phyloP scores from a whole-genome alignment of 2,888 invertebrate species.

The Calameuta filiformis region DNA sequence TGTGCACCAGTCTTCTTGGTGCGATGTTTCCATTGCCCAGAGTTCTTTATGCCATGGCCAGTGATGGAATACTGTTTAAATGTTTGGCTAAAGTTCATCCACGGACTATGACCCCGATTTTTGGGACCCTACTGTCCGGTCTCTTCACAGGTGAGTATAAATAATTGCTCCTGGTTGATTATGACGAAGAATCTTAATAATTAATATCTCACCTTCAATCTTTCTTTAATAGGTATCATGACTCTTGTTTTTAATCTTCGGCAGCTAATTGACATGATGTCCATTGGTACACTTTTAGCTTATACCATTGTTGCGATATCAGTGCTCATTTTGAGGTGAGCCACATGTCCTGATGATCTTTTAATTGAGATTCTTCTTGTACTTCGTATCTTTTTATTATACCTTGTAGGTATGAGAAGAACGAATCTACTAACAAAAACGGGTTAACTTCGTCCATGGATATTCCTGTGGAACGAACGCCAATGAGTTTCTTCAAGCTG shows the following conservation, averaged over 20 bases:
- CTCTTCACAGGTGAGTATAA: conserved; percentile 74
- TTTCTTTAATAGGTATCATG: conserved; percentile 74
- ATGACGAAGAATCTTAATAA: neutral
- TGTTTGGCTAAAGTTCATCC: conserved; percentile 76
- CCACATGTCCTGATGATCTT: neutral
- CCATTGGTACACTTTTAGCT: conserved; percentile 89
- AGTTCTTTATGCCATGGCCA: conserved; percentile 90
- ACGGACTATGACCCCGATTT: conserved; percentile 81
- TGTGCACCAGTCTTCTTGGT: conserved; percentile 88
- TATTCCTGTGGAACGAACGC: conserved; percentile 47
- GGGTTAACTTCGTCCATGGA: conserved; percentile 22
- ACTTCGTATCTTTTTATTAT: conserved; percentile 3
- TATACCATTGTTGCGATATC: conserved; percentile 94
- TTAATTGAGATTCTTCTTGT: neutral
- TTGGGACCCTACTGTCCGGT: conserved; percentile 83
- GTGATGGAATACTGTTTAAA: conserved; percentile 86
- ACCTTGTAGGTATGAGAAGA: conserved; percentile 50
- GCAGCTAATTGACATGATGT: conserved; percentile 96
- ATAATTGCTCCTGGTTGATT: neutral
- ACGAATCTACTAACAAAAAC: conserved; percentile 31
- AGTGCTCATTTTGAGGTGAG: conserved; percentile 85
- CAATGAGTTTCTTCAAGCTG: conserved; percentile 65
- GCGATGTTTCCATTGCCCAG: conserved; percentile 91
- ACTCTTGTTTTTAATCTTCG: conserved; percentile 89
- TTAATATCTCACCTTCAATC: neutral